Base-by-base conservation (phyloP, 2,113 vertebrate species). In the Clarias macrocephalus region DNA sequence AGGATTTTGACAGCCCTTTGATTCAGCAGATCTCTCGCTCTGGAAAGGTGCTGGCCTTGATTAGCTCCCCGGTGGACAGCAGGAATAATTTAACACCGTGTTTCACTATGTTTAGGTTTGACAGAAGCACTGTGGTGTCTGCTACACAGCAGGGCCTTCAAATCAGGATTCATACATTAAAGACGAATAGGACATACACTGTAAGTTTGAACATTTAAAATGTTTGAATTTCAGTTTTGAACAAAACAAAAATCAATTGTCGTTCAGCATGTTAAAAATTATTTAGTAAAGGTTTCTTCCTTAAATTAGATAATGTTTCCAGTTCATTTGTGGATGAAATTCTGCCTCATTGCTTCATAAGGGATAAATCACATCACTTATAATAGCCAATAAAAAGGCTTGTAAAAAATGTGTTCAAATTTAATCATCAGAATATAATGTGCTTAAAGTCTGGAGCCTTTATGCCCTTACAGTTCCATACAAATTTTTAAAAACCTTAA, bases 1-100 rank as follows among this genome's bases (percentile, higher is more conserved):
- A 60, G 54, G 23, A 42, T 66, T 80, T 81, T 70, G 85, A 65
- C 85, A 80, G 85, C 76, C 60, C 76, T 86, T 86, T 80, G 76
- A 86, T 86, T 86, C 76, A 42, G 63, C 52, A 57, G 52, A 80
- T 37, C 76, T 68, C 75, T 79, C 5, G 84, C n/a, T 70, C 54
- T 72, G 77, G 25, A 72, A 72, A 65, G 56, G 54, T 70, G 70
- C 63, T 37, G 59, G 66, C 54, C 68, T 77, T 88, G 84, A 88
- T 88, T 88, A 73, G 68, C 84, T 85, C 70, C 59, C 70, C 1
- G 23, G 79, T 48, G 77, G 57, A 79, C 52, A 6, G 30, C 84
- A 79, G 72, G 52, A 86, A 86, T 88, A 88, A 83, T 86, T 86
- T 54, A 82, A 28, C 83, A 75, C n/a, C 28, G 12, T 37, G 12